Evolutionary conservation across 1,140 invertebrate species (phyloP).

Genomic region (Lysiphlebus fabarum): DNA sequence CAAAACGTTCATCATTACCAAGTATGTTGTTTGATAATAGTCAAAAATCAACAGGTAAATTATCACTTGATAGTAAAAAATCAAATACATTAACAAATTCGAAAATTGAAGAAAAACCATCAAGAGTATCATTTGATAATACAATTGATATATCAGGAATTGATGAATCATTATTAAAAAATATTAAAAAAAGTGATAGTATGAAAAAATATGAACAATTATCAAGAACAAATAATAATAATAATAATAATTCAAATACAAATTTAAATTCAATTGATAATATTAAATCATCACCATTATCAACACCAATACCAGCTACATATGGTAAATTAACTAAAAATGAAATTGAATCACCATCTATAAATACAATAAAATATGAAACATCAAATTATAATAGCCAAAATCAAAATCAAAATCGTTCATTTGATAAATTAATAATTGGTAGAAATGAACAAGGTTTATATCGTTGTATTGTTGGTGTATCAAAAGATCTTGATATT

Average conservation of each 20-base stretch:
- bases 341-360: neutral
- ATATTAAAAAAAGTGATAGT: neutral
- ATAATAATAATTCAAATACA: neutral
- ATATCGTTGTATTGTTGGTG: slow-evolving; percentile 41
- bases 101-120: too few relatives aligned
- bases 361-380: neutral
- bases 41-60: slow-evolving; percentile 28
- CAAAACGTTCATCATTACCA: slow-evolving; percentile 34
- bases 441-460: slow-evolving; percentile 38
- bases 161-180: neutral
- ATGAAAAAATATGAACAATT: neutral
- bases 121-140: neutral
- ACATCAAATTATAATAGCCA: neutral
- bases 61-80: slow-evolving; percentile 39
- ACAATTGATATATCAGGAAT: neutral
- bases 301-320: neutral
- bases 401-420: slow-evolving; percentile 1
- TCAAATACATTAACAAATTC: neutral
- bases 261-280: neutral
- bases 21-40: slow-evolving; percentile 1
- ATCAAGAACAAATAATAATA: neutral
- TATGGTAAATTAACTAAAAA: slow-evolving; percentile 12
- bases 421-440: slow-evolving; percentile 33
- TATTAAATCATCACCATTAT: neutral
- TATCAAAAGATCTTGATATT: slow-evolving; percentile 38